Percentiles rank a stretch among this genome's conserved stretches.
These are phyloP conservation scores for Hybognathus amarus DNA, from an alignment of 2,797 vertebrate genomes.

Conservation along the genomic window DNA sequence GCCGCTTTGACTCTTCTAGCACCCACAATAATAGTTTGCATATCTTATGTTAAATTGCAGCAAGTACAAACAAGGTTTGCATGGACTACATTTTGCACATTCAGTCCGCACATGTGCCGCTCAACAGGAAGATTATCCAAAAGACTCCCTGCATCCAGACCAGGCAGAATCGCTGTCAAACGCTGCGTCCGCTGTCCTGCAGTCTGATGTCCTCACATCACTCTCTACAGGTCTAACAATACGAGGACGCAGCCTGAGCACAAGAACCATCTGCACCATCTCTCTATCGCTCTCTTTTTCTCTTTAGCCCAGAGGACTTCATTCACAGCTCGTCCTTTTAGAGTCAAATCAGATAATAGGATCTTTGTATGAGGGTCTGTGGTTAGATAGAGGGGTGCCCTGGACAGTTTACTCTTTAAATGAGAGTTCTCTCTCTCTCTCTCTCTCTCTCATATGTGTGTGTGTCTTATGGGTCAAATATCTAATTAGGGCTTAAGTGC, in stretches of 20 bases:
- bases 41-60: background rate
- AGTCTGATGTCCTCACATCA: background rate
- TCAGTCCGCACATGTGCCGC: background rate
- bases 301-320: constrained; percentile 41
- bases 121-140: background rate
- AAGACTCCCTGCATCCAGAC: background rate
- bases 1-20: background rate
- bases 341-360: constrained; percentile 65
- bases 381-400: constrained; percentile 49
- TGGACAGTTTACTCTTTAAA: constrained; percentile 60
- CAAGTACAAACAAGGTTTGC: background rate
- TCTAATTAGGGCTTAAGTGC: constrained; percentile 69
- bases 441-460: constrained; percentile 40
- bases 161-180: background rate
- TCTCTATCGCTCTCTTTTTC: constrained; percentile 11
- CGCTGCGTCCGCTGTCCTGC: background rate
- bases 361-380: constrained; percentile 57
- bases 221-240: background rate
- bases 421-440: constrained; percentile 15
- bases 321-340: constrained; percentile 60
- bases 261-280: constrained; percentile 1
- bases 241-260: background rate
- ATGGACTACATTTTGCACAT: background rate
- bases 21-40: background rate
- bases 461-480: constrained; percentile 68